Evolutionary conservation across 2,797 vertebrate genomes (phyloP), one percentile per base, ranked within the genome.

Genomic region (Thamnophis elegans): DNA sequence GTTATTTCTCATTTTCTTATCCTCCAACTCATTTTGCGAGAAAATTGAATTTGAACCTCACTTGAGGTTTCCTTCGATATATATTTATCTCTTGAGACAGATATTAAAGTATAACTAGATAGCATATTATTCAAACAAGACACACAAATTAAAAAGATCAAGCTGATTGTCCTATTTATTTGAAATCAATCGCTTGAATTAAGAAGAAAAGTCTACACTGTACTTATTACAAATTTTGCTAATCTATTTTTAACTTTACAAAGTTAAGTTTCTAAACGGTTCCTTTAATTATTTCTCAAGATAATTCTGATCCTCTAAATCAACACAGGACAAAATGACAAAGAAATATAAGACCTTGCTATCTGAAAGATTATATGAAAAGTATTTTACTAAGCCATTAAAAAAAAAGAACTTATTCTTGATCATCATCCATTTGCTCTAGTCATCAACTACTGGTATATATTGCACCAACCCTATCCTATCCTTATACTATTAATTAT

Each of bases 71-170:
- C n/a, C 53, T 92, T 88, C 47, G 2, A 22, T 42, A 58, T 32
- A 28, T 20, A 20, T 42, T 25, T 92, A 22, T 25, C 94, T 93
- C 3, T 1, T 36, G 28, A 93, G 94, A 54, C 86, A 92, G 94
- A 92, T 87, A 95, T 0, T 78, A 87, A 28, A 78, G 90, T 20
- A 93, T 22, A 92, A 32, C 51, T 85, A 88, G 22, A 53, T 56
- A 26, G 2, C 26, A 51, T n/a, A 93, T 73, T 53, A 36, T 90
- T 60, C 62, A 92, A 42, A 58, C 65, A 55, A 90, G 22, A 93
- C 54, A 47, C 11, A 10, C n/a, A 88, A 91, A 86, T 89, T 25
- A 91, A 59, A 26, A 47, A 92, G 42, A 51, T 11, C 85, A 51
- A 62, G 11, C 1, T 26, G 36, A 94, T 54, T 25, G 47, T 14